Evolutionary conservation across 1,140 invertebrate genomes (phyloP), one percentile per base, ranked within the genome.

Genomic region (Euschistus heros): DNA sequence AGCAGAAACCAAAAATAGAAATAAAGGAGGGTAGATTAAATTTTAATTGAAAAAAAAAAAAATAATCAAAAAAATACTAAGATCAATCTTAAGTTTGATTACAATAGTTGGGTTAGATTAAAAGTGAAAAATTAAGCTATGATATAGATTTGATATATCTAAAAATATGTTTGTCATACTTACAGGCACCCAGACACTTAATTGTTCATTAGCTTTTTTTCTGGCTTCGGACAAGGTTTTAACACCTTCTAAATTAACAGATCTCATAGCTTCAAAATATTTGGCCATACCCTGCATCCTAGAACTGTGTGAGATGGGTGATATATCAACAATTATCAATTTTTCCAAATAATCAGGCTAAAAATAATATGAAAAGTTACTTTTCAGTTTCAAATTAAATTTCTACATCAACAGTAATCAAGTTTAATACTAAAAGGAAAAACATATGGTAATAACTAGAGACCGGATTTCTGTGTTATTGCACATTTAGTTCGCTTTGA

Each of bases 261-360:
- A 71, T 46, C 77, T 71, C 84, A 92, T 86, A 1, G 81, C 82
- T 66, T 82, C 75, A 69, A 92, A 84, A 64, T 89, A 78, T 47
- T 77, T 75, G 0, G 74, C 74, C 79, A 92, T 84, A 10, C 80
- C 75, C 62, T 76, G 73, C 18, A 88, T 80, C 72, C 81, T 80
- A 15, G 81, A 80, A 64, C 85, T 84, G 0, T 80, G 79, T 67
- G 79, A 80, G 0, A 87, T 73, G 2, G 92, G 92, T 14, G 88
- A 88, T 68, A 94, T 87, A 72, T 97, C 93, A 47, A 89, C 84
- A 5, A 94, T 83, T 54, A 94, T 79, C 24, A 94, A 74, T 69
- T 86, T 88, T 20, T 91, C 84, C 2, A 94, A 80, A 20, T 88
- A 67, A 60, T 88, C 78, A 44, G 91, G 87, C 86, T 90, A 74